A percentile compares a stretch with the other conserved stretches of the same genome.
phyloP scores from a whole-genome alignment of 2,113 vertebrate genomes.

The Orycteropus afer region DNA sequence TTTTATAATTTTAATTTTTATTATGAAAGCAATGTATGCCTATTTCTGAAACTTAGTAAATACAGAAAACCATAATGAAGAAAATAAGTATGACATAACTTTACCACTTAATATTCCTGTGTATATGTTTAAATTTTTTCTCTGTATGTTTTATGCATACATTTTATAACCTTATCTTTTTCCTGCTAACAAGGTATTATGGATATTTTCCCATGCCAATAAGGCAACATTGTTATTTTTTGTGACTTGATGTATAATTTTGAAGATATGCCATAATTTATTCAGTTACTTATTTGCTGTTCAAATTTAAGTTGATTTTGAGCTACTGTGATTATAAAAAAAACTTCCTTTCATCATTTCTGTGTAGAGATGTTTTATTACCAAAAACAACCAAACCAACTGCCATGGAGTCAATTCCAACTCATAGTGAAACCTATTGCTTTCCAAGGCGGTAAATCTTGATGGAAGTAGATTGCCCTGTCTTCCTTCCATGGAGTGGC shows the following conservation, averaged over 20 bases:
- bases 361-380: background rate
- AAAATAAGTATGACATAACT: background rate
- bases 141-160: background rate
- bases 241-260: background rate
- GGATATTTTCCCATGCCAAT: background rate
- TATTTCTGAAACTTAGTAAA: constrained; percentile 8
- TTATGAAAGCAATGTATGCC: background rate
- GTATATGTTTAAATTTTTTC: background rate
- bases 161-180: background rate
- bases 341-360: background rate
- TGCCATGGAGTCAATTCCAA: too few species aligned
- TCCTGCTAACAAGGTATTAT: background rate
- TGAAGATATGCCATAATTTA: background rate
- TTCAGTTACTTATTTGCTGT: constrained; percentile 21
- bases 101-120: background rate
- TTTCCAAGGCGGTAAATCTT: too few species aligned
- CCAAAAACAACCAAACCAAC: too few species aligned
- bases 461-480: too few species aligned
- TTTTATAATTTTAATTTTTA: constrained; percentile 13
- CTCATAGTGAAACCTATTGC: too few species aligned
- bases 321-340: constrained; percentile 16
- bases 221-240: background rate
- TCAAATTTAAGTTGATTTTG: constrained; percentile 31
- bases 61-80: background rate
- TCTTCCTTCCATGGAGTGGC: too few species aligned